Base-by-base conservation (phyloP, 2,888 invertebrate species). In the Philonicus albiceps region DNA sequence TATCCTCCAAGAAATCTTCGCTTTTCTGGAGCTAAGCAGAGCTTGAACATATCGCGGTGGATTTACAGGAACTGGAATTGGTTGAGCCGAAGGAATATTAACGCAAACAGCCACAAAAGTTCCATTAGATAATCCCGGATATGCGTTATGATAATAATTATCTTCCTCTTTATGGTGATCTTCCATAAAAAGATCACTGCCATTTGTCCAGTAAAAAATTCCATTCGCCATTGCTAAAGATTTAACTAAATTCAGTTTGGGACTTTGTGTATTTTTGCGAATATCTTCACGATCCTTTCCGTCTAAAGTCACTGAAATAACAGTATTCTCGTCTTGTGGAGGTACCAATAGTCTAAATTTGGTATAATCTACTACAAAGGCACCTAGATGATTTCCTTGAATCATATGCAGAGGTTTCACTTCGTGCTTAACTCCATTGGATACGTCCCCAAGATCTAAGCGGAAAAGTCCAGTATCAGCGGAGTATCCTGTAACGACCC, bases 181-280 rank as follows among this genome's bases (percentile, higher is more conserved):
- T 91, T 98, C 98, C 16, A 95, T 95, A 75, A 96, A 93, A 88
- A 97, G 94, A 90, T 95, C 95, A 84, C 94, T 93, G 0, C 96
- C 97, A 90, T 96, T 96, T 0, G 97, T 97, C 97, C 97, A 98
- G 90, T 96, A 97, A 90, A 97, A 97, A 13, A 96, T 93, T 7
- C 96, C 96, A 90, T 96, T 95, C 4, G 95, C 95, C 90, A 94
- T 95, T 0, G 96, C 95, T 87, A 97, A 93, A 5, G 97, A 97
- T 8, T 95, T 93, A 0, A 97, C 96, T 84, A 95, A 94, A 86
- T 94, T 93, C 90, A 97, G 96, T 93, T 95, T 95, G 0, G 96
- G 95, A 31, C 94, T 95, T 90, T 96, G 95, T 0, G 96, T 96
- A 90, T 96, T 96, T 22, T 93, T 94, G 81, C 96, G 93, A 84